A percentile compares a stretch with the other conserved stretches of the same genome.
Evolutionary conservation across 2,888 invertebrate species (phyloP).

Genomic region (Galeopsomyia nigrocyanea): DNA sequence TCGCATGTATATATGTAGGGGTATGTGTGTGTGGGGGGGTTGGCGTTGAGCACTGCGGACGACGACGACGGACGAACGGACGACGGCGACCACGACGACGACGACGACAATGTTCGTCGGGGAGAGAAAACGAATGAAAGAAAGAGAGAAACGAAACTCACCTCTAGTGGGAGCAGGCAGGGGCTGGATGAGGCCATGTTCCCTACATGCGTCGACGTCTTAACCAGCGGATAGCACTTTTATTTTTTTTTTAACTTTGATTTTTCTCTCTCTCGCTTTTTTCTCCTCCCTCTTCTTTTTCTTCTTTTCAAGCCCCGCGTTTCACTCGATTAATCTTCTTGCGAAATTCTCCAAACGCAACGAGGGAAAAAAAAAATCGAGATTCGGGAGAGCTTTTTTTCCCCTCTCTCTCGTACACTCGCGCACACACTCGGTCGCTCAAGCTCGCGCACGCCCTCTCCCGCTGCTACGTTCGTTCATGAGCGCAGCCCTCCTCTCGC

Average conservation of each 20-base stretch:
- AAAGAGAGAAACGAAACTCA: slow-evolving; percentile 54
- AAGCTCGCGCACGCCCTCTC: slow-evolving; percentile 17
- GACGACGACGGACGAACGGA: slow-evolving; percentile 3
- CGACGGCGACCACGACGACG: background rate
- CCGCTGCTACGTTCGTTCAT: background rate
- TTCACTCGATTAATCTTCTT: slow-evolving; percentile 55
- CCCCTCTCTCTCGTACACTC: slow-evolving; percentile 18
- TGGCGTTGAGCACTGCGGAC: background rate
- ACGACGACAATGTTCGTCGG: background rate
- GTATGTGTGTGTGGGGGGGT: slow-evolving; percentile 8
- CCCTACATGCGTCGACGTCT: slow-evolving; percentile 65
- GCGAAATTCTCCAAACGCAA: slow-evolving; percentile 60
- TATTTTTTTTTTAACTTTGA: slow-evolving; percentile 1
- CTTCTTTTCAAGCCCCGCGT: slow-evolving; percentile 36
- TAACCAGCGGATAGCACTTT: too few species aligned
- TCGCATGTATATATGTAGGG: too few species aligned
- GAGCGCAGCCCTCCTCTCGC: slow-evolving; percentile 15
- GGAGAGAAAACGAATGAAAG: background rate
- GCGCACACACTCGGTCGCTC: slow-evolving; percentile 22
- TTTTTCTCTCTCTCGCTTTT: slow-evolving; percentile 4
- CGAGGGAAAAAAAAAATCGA: slow-evolving; percentile 56
- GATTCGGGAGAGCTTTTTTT: slow-evolving; percentile 59
- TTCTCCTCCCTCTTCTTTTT: background rate
- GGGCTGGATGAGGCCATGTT: slow-evolving; percentile 69
- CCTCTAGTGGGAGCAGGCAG: slow-evolving; percentile 70